phyloP scores from a whole-genome alignment of 2,113 vertebrate species.

The Lota lota region DNA sequence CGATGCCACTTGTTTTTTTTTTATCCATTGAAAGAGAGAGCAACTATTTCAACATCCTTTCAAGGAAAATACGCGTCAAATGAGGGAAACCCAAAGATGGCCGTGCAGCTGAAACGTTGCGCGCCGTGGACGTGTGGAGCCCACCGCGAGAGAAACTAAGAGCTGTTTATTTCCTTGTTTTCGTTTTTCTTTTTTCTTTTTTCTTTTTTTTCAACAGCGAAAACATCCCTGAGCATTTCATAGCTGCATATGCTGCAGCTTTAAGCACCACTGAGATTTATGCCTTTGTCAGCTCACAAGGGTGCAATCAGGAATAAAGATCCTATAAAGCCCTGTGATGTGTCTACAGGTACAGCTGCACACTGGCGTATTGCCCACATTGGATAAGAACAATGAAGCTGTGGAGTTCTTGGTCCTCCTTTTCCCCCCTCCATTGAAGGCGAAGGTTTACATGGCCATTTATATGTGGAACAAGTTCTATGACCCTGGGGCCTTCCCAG shows the following conservation, averaged over 20 bases:
- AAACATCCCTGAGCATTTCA: constrained; percentile 66
- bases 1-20: too few relatives aligned
- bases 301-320: constrained; percentile 72
- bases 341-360: constrained; percentile 68
- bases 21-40: too few relatives aligned
- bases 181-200: constrained; percentile 33
- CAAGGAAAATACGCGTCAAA: too few relatives aligned
- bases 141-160: too few relatives aligned
- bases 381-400: constrained; percentile 49
- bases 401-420: constrained; percentile 24
- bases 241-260: constrained; percentile 70
- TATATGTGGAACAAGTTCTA: not conserved
- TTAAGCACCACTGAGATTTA: constrained; percentile 69
- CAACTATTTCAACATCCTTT: too few relatives aligned
- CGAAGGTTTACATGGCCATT: not conserved
- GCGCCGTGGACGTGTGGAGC: too few relatives aligned
- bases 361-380: constrained; percentile 62
- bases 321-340: constrained; percentile 72
- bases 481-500: not conserved
- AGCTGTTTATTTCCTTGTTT: constrained; percentile 19
- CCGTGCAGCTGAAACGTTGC: too few relatives aligned
- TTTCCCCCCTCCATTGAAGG: constrained; percentile 36
- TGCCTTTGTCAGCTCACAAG: constrained; percentile 71
- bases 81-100: too few relatives aligned
- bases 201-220: constrained; percentile 38